These are phyloP conservation scores for Anoplius nigerrimus DNA, from an alignment of 2,888 invertebrate genomes.

Conservation along the genomic window DNA sequence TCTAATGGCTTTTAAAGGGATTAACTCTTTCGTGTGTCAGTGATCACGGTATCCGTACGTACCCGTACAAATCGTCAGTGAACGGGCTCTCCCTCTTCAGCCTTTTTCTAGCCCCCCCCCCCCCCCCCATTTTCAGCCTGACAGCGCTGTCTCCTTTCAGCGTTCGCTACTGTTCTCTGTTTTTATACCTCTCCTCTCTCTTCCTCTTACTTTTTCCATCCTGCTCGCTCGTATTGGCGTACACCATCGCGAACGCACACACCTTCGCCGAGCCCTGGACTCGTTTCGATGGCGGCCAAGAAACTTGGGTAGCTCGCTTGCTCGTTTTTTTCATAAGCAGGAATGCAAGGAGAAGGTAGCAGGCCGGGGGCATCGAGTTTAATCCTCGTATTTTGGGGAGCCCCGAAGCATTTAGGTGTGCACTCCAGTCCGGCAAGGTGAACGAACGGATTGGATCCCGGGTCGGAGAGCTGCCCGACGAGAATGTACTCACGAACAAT, in stretches of 20 bases:
- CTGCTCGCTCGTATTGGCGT: background rate
- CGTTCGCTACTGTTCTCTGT: background rate
- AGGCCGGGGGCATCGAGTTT: slow-evolving; percentile 16
- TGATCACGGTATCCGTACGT: too few relatives aligned
- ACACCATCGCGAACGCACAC: too few relatives aligned
- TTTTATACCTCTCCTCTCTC: background rate
- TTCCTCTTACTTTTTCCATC: background rate
- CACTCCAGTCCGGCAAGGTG: background rate
- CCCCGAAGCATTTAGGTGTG: background rate
- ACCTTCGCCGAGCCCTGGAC: background rate
- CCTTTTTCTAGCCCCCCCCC: background rate
- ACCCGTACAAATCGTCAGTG: background rate
- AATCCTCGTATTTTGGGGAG: slow-evolving; percentile 16
- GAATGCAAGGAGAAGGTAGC: slow-evolving; percentile 7
- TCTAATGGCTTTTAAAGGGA: slow-evolving; percentile 4
- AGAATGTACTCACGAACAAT: too few relatives aligned
- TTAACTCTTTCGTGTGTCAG: background rate
- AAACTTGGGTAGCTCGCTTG: background rate
- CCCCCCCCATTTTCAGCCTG: background rate
- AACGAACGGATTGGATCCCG: slow-evolving; percentile 2
- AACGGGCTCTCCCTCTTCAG: background rate
- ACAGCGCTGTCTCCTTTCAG: background rate
- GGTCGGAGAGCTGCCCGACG: too few relatives aligned
- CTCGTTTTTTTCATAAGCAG: slow-evolving; percentile 3
- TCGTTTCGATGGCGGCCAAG: slow-evolving; percentile 1